Evolutionary conservation across 64 coral and sea anemone genomes (phyloP), one percentile per base, ranked within the genome.

Genomic region (Orbicella faveolata): DNA sequence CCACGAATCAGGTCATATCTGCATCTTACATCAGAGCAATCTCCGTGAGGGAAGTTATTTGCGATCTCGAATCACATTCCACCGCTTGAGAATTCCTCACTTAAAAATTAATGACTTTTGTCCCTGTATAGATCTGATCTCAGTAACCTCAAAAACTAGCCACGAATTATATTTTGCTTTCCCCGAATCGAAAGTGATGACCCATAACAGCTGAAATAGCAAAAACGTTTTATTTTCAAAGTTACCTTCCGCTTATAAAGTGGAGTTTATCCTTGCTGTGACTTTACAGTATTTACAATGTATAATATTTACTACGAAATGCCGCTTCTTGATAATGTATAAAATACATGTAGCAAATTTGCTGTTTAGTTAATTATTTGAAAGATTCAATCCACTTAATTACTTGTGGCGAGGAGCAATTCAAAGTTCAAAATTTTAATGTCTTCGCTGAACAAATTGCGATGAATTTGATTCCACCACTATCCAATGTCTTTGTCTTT

Each of bases 81-180:
- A 15, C 55, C 55, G 55, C 67, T 70, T 70, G 67, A 83, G 26
- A 14, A 19, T 20, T 17, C 30, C 18, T 2, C 3, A 64, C 10
- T 85, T 37, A 85, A 85, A 70, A 85, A 85, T 85, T 85, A 70
- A 85, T 85, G 63, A 72, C 44, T 85, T 85, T 73, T 25, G 82
- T 85, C 82, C 82, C 64, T 70, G 39, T 23, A 72, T 19, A 33
- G 23, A 83, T 44, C 18, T 63, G 77, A 57, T 59, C 52, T 63
- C 13, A 30, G 11, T 16, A 34, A 63, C 14, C 5, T 48, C 44
- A 6, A 48, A 48, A 6, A 48, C 44, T 21, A 81, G 6, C 25
- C 16, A 11, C 26, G 37, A 61, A 61, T 26, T 68, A 51, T 69
- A 20, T 34, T 37, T 44, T 41, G 9, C 19, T 44, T 44, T 41